phyloP scores from a whole-genome alignment of 2,113 vertebrate species.

The Pseudois nayaur region DNA sequence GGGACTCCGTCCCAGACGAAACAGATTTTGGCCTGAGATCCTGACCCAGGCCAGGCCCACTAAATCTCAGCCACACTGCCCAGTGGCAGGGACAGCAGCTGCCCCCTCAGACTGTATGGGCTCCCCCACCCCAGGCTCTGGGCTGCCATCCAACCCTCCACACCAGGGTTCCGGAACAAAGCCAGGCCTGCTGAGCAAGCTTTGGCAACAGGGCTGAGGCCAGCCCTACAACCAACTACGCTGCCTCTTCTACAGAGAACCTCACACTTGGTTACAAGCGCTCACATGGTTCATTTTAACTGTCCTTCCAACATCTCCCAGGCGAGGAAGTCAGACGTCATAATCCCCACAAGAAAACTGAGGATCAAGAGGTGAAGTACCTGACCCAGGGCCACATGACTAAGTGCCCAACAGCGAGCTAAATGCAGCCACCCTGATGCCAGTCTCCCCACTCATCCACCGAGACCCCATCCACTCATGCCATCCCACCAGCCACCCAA shows the following conservation, averaged over 20 bases:
- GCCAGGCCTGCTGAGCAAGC: background rate
- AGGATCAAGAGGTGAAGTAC: background rate
- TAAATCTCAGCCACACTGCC: background rate
- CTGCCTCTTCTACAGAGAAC: rapidly evolving
- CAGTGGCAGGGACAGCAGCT: background rate
- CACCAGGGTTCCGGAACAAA: rapidly evolving
- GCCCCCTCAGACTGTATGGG: rapidly evolving
- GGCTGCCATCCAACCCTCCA: background rate
- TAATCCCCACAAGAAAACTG: background rate
- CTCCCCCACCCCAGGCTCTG: background rate
- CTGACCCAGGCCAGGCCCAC: background rate
- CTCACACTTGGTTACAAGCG: background rate
- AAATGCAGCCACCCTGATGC: background rate
- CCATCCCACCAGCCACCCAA: background rate
- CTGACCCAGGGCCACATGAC: background rate
- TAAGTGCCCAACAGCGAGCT: background rate
- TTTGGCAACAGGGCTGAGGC: background rate
- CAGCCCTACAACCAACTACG: no score
- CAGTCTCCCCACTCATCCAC: background rate
- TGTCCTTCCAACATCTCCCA: background rate
- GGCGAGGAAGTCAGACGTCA: background rate
- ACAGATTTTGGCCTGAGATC: background rate
- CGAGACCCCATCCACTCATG: rapidly evolving
- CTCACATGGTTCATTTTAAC: background rate
- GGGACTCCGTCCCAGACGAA: rapidly evolving